These are phyloP conservation scores for Phrynosoma platyrhinos DNA, from an alignment of 2,113 vertebrate species.

Conservation along the genomic window DNA sequence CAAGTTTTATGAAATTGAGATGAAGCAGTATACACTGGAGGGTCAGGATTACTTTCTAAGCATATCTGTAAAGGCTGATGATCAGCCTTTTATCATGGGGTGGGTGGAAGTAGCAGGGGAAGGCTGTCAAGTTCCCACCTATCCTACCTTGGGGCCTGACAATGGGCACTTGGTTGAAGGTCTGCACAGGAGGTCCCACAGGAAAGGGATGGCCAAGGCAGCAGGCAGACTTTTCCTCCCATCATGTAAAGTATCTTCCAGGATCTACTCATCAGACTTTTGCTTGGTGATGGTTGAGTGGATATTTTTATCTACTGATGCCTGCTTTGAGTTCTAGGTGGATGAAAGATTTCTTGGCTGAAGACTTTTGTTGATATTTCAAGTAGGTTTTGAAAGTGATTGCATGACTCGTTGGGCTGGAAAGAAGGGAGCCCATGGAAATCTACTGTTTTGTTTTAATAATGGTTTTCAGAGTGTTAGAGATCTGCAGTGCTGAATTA, in stretches of 20 bases:
- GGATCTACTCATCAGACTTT: too few species aligned
- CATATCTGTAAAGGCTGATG: not conserved
- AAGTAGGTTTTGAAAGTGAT: not conserved
- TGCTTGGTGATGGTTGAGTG: not conserved
- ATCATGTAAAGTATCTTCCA: too few species aligned
- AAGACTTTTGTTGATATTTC: too few species aligned
- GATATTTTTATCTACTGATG: not conserved
- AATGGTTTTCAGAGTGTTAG: not conserved
- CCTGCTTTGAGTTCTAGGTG: not conserved
- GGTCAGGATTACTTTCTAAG: constrained; percentile 77
- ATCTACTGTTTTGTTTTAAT: not conserved
- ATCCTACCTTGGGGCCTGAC: not conserved
- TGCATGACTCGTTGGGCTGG: too few species aligned
- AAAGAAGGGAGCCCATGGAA: not conserved
- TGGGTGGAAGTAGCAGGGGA: not conserved
- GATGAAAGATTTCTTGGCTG: too few species aligned
- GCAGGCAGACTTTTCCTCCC: too few species aligned
- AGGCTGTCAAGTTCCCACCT: not conserved
- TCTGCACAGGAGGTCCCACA: too few species aligned
- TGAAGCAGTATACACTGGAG: constrained; percentile 98
- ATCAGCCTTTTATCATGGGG: too few species aligned
- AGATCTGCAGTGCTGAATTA: not conserved
- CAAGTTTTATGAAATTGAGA: constrained; percentile 99
- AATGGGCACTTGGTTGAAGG: too few species aligned
- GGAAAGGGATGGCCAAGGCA: not conserved